These are phyloP conservation scores for Machaerirhynchus nigripectus DNA, from an alignment of 2,113 vertebrate genomes.

Conservation along the genomic window DNA sequence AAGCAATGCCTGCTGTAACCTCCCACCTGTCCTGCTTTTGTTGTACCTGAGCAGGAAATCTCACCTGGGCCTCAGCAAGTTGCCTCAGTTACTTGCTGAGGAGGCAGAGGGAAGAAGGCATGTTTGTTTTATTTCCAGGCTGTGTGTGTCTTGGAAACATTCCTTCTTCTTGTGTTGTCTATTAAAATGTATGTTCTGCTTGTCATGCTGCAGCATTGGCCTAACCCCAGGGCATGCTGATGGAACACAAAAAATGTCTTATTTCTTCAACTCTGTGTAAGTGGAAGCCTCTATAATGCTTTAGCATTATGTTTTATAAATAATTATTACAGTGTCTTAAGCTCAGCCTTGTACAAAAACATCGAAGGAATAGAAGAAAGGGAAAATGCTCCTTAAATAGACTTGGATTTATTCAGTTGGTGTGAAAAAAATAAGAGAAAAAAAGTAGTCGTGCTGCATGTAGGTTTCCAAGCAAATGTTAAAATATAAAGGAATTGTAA, in stretches of 20 bases:
- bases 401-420: background rate
- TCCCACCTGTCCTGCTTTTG: background rate
- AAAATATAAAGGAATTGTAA: background rate
- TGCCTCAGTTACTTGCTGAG: background rate
- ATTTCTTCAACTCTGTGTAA: background rate
- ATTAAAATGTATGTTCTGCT: background rate
- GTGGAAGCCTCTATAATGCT: background rate
- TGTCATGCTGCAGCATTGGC: background rate
- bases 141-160: background rate
- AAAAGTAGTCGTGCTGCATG: background rate
- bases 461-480: background rate
- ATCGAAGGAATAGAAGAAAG: background rate
- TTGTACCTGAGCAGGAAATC: background rate
- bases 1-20: background rate
- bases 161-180: background rate
- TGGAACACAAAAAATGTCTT: background rate
- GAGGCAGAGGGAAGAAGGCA: background rate
- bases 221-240: background rate
- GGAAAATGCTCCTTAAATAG: background rate
- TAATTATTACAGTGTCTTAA: background rate
- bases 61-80: background rate
- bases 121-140: background rate
- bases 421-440: fast-evolving
- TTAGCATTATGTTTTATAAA: background rate
- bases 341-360: background rate